Evolutionary conservation across 2,888 invertebrate species (phyloP), one percentile per base, ranked within the genome.

Genomic region (Sclerodermus sp.): DNA sequence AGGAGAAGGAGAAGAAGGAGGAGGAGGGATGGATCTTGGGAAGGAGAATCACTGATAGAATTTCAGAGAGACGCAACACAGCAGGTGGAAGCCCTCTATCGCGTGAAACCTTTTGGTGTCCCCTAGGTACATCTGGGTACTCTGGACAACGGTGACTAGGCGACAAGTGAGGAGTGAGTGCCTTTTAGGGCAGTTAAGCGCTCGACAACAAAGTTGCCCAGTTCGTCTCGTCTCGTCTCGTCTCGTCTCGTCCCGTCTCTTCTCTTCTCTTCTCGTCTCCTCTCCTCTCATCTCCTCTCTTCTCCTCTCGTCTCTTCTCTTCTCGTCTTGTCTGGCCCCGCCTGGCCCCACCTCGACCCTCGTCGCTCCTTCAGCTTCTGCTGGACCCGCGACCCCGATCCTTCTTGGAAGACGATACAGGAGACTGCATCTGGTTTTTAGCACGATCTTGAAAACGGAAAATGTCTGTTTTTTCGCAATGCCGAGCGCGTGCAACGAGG

Each of bases 141-240:
- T n/a, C n/a, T n/a, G n/a, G n/a, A n/a, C n/a, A n/a, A n/a, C n/a
- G n/a, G n/a, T n/a, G n/a, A n/a, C n/a, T 36, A 45, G 45, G 40
- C 48, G 53, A 49, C 43, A 45, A 49, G 23, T 8, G 34, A 34
- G n/a, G 34, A 34, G 30, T 30, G 30, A 68, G 70, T 67, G 66
- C 73, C 74, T 73, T 74, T 71, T 74, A 74, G 70, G 73, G 73
- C 64, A 68, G 71, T 69, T 68, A 67, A 67, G 66, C 64, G 60
- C 57, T 66, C 62, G 64, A 62, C 65, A 55, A 61, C 59, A 59
- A 62, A 55, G 58, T 47, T 57, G 51, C 57, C 58, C 62, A 23
- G 23, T 8, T 23, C 23, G 23, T 23, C 38, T 10, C 15, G 15
- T 39, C 45, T 45, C 47, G 59, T 50, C 54, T 53, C 47, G 54